Base-by-base conservation (phyloP, 2,888 invertebrate species). In the Lasius fuliginosus region DNA sequence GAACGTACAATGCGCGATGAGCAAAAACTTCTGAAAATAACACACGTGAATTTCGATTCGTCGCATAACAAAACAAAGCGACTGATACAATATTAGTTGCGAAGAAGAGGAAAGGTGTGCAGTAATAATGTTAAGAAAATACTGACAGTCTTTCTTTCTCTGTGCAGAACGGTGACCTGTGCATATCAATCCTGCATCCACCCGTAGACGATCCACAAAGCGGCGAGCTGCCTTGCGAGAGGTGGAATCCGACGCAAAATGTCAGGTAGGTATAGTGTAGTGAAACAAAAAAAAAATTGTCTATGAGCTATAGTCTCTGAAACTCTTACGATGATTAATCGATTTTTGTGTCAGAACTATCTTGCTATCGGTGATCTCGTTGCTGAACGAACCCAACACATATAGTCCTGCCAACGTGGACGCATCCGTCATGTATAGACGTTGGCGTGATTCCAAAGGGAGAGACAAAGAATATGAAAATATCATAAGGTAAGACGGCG, bases 231-330 rank as follows among this genome's bases (percentile, higher is more conserved):
- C 99, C 99, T 0, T 99, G 99, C 95, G 99, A 99, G 95, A 97
- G 99, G 95, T 99, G 99, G 99, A 99, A 99, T 96, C 99, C 99
- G 79, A 99, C 99, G 90, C 99, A 99, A 96, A 99, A 98, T 94
- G 99, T 99, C 94, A 98, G 94, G 97, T 96, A 92, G 89, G 53
- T 83, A 9, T 23, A 30, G 1, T 40, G 27, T 23, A 3, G 18
- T 42, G 6, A 30, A 0, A 27, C 9, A 8, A 8, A 56, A 30
- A 15, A 3, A n/a, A 18, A 46, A 15, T 30, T 12, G 11, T 49
- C 15, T 1, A 30, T 6, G 12, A 53, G 12, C 8, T 23, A 42
- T 62, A 74, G 40, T 56, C 40, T 18, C 12, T 30, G 18, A 12
- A 56, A 58, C 3, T 58, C 12, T 46, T 36, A 23, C 12, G 3